Conservation (phyloP, 1,140 invertebrate species). For the Drosophila teissieri region DNA sequence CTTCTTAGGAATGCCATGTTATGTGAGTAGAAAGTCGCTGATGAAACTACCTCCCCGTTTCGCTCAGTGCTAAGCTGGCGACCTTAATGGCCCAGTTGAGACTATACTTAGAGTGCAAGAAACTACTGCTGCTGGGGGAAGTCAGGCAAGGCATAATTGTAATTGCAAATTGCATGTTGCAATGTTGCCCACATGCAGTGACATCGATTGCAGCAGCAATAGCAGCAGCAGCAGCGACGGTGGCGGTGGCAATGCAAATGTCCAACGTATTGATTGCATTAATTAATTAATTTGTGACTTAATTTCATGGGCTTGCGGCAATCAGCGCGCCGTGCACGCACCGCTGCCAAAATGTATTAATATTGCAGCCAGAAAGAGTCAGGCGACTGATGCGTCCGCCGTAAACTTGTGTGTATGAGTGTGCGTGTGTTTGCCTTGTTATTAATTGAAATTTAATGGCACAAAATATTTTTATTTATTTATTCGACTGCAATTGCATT, state of each 20-base stretch:
- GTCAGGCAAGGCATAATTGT: constrained; percentile 69
- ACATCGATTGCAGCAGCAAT: constrained; percentile 16
- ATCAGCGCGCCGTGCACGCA: constrained; percentile 72
- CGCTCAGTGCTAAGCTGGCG: constrained; percentile 10
- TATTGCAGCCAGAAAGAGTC: constrained; percentile 56
- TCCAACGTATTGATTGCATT: constrained; percentile 83
- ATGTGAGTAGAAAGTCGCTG: too few relatives aligned
- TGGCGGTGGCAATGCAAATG: constrained; percentile 64
- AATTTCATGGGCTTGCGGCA: constrained; percentile 83
- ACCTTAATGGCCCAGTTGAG: constrained; percentile 52
- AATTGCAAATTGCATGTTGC: constrained; percentile 77
- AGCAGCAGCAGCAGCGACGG: not conserved
- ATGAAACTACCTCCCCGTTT: not conserved
- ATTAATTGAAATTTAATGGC: constrained; percentile 84
- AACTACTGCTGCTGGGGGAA: constrained; percentile 48
- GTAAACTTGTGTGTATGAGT: constrained; percentile 10
- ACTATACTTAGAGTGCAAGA: constrained; percentile 69
- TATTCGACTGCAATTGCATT: constrained; percentile 80
- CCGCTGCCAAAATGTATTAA: constrained; percentile 77
- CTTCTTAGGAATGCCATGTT: too few relatives aligned
- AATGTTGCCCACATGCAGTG: constrained; percentile 59
- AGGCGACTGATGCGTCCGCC: constrained; percentile 2
- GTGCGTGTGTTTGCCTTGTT: constrained; percentile 72
- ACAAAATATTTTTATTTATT: constrained; percentile 81
- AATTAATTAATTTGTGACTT: constrained; percentile 84